Evolutionary conservation across 2,113 vertebrate genomes (phyloP), one percentile per base, ranked within the genome.

Genomic region (Leucoraja erinaceus): DNA sequence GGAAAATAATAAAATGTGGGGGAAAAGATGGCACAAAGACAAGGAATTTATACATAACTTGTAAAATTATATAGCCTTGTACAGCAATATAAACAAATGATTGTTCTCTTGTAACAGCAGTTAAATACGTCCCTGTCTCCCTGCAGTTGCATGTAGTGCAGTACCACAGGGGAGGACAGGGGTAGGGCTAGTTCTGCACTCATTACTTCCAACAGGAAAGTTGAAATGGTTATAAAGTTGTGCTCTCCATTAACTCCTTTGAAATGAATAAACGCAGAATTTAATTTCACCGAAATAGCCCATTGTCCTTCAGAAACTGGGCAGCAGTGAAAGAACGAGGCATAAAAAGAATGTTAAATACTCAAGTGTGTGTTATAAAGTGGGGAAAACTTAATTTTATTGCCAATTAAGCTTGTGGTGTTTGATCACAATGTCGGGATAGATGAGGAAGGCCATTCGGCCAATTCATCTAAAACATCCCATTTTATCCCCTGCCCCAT

Each of bases 1-100:
- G n/a, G 59, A 88, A 88, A 66, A 63, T 88, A 63, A 88, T 66
- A 61, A 66, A 88, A 88, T 88, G n/a, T 88, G 83, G 83, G 28
- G 7, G 6, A 33, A 66, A 63, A 66, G 61, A 88, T 88, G 59
- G 59, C 59, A 88, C 83, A 88, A 86, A n/a, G 59, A n/a, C 83
- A 88, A 61, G n/a, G 61, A 88, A 77, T 77, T 77, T 77, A 33
- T 18, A 63, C 59, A 31, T 63, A 66, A n/a, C 83, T 63, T 31
- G 7, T 63, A 86, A 86, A 63, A 86, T 61, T n/a, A 66, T 88
- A n/a, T 81, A 81, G 78, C 78, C 54, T 9, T 66, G 61, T 77
- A 33, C 75, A 77, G 75, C 59, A 31, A 31, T 88, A 88, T n/a
- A 86, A 63, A 31, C 61, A 88, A 88, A 61, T 63, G 59, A 88